A percentile compares a stretch with the other conserved stretches of the same genome.
Conservation (phyloP, 2,113 vertebrate genomes). For the Myotis davidii region DNA sequence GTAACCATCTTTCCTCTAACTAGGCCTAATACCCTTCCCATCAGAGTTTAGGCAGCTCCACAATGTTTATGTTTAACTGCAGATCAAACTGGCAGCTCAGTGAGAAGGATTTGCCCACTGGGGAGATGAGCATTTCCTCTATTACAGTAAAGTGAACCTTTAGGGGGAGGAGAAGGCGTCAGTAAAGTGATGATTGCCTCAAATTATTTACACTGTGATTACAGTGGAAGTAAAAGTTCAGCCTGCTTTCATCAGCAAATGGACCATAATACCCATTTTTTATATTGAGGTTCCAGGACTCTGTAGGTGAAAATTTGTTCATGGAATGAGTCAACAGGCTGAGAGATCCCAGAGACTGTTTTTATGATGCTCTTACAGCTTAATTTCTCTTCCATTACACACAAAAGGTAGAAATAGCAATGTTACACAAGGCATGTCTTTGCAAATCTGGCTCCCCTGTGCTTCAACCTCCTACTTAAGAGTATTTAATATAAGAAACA, state of each 20-base stretch:
- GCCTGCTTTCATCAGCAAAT: slow-evolving; percentile 39
- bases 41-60: not conserved
- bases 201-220: slow-evolving; percentile 49
- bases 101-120: not conserved
- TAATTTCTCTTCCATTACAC: slow-evolving; percentile 32
- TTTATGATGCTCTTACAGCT: not conserved
- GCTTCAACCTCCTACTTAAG: not conserved
- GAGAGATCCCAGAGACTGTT: not conserved
- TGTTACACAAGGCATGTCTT: not conserved
- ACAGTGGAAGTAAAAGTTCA: slow-evolving; percentile 22
- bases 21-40: not conserved
- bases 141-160: not conserved
- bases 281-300: not conserved
- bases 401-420: not conserved
- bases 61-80: not conserved
- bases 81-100: slow-evolving; percentile 34
- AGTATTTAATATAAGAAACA: slow-evolving; percentile 61
- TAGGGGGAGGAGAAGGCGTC: slow-evolving; percentile 7
- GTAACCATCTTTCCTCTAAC: not conserved
- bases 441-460: not conserved
- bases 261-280: slow-evolving; percentile 46
- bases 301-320: not conserved
- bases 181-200: not conserved
- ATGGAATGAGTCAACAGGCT: slow-evolving; percentile 36
- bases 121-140: slow-evolving; percentile 26